Evolutionary conservation across 2,888 invertebrate species (phyloP), one percentile per base, ranked within the genome.

Genomic region (Acleris holmiana): DNA sequence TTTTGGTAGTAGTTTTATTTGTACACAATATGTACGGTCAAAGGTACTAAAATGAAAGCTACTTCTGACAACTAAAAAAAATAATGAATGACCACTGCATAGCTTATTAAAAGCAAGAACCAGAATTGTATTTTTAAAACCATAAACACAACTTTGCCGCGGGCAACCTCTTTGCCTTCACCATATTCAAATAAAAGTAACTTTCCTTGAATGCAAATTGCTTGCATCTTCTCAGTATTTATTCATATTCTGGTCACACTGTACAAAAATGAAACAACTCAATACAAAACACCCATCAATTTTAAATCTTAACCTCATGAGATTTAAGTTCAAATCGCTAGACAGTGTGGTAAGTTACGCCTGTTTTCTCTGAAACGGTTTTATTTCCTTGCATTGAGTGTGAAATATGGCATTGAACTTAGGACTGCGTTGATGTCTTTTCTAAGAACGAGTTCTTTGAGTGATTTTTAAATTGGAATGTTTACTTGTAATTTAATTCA

Each of bases 371-470:
- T 6, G 1, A 2, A 47, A 47, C 18, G 18, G 17, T 19, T 51
- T 49, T 19, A 18, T 41, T 19, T 8, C 40, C 41, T 46, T 18
- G 57, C 8, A 19, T 46, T 23, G 41, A 41, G 4, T 41, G 15
- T 15, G 8, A 35, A 29, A 48, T 58, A 51, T 44, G 64, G 35
- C 49, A 47, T 67, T 51, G 58, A 57, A 47, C 61, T 46, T 17
- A 48, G 68, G 62, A 58, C 75, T 29, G 69, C 80, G 81, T 82
- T 80, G 77, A 79, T 69, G 74, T 81, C 80, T 78, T 80, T 80
- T 78, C 69, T 72, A 25, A 64, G 58, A 10, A 51, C 21, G 18
- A 35, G 44, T 68, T 54, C 53, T 7, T 4, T 15, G 23, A 21
- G n/a, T 21, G 6, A 49, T n/a, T 15, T 49, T 53, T 21, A 17